These are phyloP conservation scores for Drosophila prostipennis DNA, from an alignment of 2,888 invertebrate species.

Conservation along the genomic window DNA sequence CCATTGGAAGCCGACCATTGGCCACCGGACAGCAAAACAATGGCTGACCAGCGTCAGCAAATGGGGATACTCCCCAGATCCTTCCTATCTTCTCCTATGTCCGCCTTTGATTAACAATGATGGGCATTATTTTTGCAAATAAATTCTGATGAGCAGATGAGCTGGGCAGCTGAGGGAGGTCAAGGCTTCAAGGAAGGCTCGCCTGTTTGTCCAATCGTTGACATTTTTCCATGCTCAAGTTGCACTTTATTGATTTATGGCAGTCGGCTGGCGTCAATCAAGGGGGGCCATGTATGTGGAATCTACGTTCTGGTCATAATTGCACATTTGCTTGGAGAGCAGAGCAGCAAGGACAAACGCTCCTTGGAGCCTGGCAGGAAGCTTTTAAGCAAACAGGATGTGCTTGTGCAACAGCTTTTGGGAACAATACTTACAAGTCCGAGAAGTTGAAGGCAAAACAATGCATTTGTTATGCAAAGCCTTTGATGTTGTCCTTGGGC, in stretches of 20 bases:
- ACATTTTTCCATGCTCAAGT: constrained; percentile 65
- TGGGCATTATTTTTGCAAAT: constrained; percentile 78
- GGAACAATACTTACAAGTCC: constrained; percentile 60
- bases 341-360: constrained; percentile 42
- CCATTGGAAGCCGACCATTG: constrained; percentile 31
- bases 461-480: constrained; percentile 76
- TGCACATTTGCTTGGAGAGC: constrained; percentile 64
- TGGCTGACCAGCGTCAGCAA: constrained; percentile 60
- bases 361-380: constrained; percentile 55
- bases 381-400: constrained; percentile 78
- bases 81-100: constrained; percentile 19
- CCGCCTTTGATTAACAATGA: constrained; percentile 74
- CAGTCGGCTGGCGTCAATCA: constrained; percentile 63
- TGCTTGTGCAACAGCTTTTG: constrained; percentile 62
- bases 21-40: constrained; percentile 54
- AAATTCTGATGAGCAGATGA: constrained; percentile 45
- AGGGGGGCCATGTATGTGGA: constrained; percentile 30
- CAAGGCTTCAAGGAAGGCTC: constrained; percentile 5
- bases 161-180: background rate
- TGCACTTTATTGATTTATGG: constrained; percentile 75
- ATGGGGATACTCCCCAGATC: constrained; percentile 22
- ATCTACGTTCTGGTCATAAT: constrained; percentile 58
- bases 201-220: constrained; percentile 48
- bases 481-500: constrained; percentile 72
- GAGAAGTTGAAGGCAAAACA: constrained; percentile 62